These are phyloP conservation scores for Megathymus violae DNA, from an alignment of 1,140 invertebrate genomes.

Conservation along the genomic window DNA sequence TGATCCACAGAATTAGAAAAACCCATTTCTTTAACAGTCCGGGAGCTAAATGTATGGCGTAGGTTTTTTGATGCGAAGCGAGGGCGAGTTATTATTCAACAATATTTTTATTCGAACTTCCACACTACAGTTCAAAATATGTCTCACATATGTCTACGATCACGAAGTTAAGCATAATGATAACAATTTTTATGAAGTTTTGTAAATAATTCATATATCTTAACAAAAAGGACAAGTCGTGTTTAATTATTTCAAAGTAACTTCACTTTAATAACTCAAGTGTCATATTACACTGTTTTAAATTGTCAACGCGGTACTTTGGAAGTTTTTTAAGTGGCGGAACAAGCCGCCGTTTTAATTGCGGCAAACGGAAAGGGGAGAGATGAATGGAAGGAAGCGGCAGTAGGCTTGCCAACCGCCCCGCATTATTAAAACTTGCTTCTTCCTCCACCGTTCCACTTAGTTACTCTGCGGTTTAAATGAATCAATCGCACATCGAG, in stretches of 20 bases:
- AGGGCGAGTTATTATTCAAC: no score
- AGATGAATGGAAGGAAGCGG: slow-evolving; percentile 79
- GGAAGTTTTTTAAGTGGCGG: slow-evolving; percentile 80
- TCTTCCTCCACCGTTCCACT: slow-evolving; percentile 61
- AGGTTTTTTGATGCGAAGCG: no score
- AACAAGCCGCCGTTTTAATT: slow-evolving; percentile 79
- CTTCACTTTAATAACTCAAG: slow-evolving; percentile 8
- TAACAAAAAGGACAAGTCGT: neutral
- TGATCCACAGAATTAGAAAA: no score
- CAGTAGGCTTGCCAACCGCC: slow-evolving; percentile 70
- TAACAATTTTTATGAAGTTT: no score
- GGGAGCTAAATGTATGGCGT: no score
- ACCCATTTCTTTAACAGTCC: no score
- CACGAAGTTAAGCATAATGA: no score
- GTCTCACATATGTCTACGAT: no score
- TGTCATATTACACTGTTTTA: slow-evolving; percentile 54
- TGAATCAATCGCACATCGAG: slow-evolving; percentile 57
- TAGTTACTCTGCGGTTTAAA: slow-evolving; percentile 57
- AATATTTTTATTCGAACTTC: no score
- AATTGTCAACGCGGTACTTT: slow-evolving; percentile 76
- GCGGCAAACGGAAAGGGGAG: slow-evolving; percentile 78
- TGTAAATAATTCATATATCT: no score
- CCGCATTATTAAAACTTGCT: slow-evolving; percentile 80
- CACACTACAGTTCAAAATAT: no score
- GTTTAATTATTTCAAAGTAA: slow-evolving; percentile 5